These are phyloP conservation scores for Onychostruthus taczanowskii DNA, from an alignment of 2,113 vertebrate genomes.

Conservation along the genomic window DNA sequence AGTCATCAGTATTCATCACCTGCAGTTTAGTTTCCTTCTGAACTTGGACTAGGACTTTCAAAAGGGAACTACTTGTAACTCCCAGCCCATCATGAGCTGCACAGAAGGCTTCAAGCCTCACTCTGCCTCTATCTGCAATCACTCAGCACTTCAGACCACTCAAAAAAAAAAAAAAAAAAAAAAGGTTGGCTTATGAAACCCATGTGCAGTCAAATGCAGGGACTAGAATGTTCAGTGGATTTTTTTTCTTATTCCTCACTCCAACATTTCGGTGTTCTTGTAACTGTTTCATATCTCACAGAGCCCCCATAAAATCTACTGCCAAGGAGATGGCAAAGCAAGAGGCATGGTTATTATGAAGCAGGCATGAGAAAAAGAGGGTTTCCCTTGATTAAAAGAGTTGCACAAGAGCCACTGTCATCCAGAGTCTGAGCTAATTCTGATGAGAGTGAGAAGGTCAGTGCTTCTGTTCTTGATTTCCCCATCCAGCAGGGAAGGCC, in stretches of 20 bases:
- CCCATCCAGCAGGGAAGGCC: not conserved
- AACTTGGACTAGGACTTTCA: conserved; percentile 32
- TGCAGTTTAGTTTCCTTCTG: conserved; percentile 47
- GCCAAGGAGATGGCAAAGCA: conserved; percentile 6
- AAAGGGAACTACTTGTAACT: conserved; percentile 41
- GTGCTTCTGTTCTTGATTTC: not conserved
- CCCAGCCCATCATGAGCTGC: conserved; percentile 26
- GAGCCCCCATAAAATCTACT: not conserved
- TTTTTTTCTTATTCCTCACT: conserved; percentile 27
- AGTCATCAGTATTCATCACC: conserved; percentile 48
- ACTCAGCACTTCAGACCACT: conserved; percentile 49
- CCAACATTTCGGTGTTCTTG: not conserved
- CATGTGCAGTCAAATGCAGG: not conserved
- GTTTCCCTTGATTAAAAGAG: not conserved
- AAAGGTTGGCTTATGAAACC: conserved; percentile 6
- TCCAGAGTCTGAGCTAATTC: not conserved
- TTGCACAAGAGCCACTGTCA: not conserved
- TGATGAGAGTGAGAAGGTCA: not conserved
- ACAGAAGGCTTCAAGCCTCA: conserved; percentile 29
- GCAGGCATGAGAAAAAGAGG: not conserved
- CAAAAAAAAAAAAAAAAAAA: not conserved
- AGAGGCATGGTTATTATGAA: not conserved
- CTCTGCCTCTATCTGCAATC: conserved; percentile 37
- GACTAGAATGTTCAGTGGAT: conserved; percentile 46
- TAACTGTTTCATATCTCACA: not conserved